Percentiles rank a stretch among this genome's conserved stretches.
Conservation (phyloP, 92 coral and sea anemone species). For the Bergia puertoricense region DNA sequence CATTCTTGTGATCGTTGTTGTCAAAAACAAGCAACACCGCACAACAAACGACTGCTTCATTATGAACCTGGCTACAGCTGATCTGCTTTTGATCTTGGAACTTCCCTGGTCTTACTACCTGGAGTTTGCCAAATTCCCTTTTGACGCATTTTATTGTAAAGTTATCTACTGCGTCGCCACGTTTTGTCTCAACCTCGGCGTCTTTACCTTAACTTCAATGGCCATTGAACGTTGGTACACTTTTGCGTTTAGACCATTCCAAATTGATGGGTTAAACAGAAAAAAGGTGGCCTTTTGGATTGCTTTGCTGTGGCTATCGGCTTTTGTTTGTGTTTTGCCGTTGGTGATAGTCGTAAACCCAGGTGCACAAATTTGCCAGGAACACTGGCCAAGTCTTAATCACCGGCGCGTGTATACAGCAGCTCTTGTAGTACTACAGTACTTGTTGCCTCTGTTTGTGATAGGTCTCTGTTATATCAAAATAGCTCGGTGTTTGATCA, state of each 20-base stretch:
- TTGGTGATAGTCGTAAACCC: conserved; percentile 23
- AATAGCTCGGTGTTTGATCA: conserved; percentile 75
- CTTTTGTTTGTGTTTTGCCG: conserved; percentile 28
- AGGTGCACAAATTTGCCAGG: conserved; percentile 17
- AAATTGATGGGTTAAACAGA: conserved; percentile 12
- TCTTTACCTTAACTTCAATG: conserved; percentile 33
- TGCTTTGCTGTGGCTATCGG: conserved; percentile 16
- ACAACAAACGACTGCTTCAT: conserved; percentile 39
- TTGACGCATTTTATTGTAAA: conserved; percentile 10
- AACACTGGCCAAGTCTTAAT: conserved; percentile 67
- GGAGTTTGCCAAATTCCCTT: conserved; percentile 16
- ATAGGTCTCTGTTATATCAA: conserved; percentile 82
- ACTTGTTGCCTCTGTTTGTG: conserved; percentile 73
- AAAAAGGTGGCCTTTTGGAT: conserved; percentile 8
- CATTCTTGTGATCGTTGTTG: conserved; percentile 14
- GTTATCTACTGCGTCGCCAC: neutral
- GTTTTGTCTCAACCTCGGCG: conserved; percentile 20
- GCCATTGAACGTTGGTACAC: conserved; percentile 36
- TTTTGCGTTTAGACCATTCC: conserved; percentile 7
- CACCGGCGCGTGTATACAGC: conserved; percentile 78
- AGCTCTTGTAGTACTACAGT: conserved; percentile 75
- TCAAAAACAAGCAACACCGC: conserved; percentile 24
- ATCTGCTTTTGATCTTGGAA: neutral
- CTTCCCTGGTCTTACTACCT: conserved; percentile 28
- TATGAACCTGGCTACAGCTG: conserved; percentile 23